Percentiles rank a stretch among this genome's conserved stretches.
These are phyloP conservation scores for Zaprionus davidi DNA, from an alignment of 1,140 invertebrate genomes.

Conservation along the genomic window DNA sequence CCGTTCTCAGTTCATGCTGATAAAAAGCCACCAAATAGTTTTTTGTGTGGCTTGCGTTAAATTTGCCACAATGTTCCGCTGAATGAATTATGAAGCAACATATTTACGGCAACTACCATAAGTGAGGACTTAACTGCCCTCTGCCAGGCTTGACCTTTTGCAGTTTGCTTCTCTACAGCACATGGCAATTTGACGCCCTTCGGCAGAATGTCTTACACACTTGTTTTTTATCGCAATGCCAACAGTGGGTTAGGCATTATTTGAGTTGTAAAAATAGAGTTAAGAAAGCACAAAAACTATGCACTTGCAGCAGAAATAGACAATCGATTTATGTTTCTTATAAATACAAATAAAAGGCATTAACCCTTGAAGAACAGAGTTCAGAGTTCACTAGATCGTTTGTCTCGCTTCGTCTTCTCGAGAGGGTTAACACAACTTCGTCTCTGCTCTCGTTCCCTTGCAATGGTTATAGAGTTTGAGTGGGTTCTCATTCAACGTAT, in stretches of 20 bases:
- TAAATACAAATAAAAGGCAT: neutral
- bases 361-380: neutral
- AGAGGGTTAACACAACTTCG: too few relatives aligned
- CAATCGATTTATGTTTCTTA: neutral
- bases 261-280: neutral
- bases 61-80: slow-evolving; percentile 11
- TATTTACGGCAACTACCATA: slow-evolving; percentile 9
- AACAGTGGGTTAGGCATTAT: neutral
- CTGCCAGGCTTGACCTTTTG: neutral
- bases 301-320: neutral
- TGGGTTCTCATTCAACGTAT: neutral
- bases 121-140: neutral
- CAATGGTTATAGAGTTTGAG: too few relatives aligned
- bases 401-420: too few relatives aligned
- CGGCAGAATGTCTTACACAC: neutral
- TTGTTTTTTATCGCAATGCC: neutral
- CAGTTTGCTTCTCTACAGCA: neutral
- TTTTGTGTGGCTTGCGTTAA: slow-evolving; percentile 3
- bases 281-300: neutral
- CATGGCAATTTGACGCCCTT: slow-evolving; percentile 4
- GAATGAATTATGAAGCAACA: slow-evolving; percentile 11
- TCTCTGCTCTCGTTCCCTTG: too few relatives aligned
- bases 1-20: slow-evolving; percentile 6
- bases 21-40: slow-evolving; percentile 9
- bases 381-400: too few relatives aligned